Percentiles rank a stretch among this genome's conserved stretches.
These are phyloP conservation scores for Lasiommata megera DNA, from an alignment of 2,888 invertebrate genomes.

Conservation along the genomic window DNA sequence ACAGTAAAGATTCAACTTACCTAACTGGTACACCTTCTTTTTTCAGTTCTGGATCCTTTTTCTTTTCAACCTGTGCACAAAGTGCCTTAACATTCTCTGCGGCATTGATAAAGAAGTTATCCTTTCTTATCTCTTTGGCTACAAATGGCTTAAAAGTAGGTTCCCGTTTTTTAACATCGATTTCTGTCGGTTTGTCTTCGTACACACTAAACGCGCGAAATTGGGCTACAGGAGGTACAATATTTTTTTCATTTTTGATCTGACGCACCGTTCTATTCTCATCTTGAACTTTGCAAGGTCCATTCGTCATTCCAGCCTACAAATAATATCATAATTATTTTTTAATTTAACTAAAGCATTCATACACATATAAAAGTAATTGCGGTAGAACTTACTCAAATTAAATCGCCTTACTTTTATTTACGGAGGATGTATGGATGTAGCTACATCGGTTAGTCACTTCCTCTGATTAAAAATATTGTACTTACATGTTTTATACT, in stretches of 20 bases:
- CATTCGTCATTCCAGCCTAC: conserved; percentile 71
- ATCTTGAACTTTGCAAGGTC: conserved; percentile 72
- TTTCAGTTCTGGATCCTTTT: conserved; percentile 59
- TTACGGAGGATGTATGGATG: too few relatives aligned
- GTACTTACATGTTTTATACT: conserved; percentile 78
- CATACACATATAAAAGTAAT: too few relatives aligned
- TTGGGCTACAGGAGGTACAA: conserved; percentile 84
- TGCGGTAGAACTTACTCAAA: too few relatives aligned
- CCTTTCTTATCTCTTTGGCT: conserved; percentile 61
- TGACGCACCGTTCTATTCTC: conserved; percentile 70
- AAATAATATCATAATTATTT: conserved; percentile 22
- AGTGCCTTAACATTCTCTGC: conserved; percentile 60
- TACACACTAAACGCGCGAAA: conserved; percentile 89
- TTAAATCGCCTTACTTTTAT: too few relatives aligned
- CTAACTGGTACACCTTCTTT: conserved; percentile 52
- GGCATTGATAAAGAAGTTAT: conserved; percentile 57
- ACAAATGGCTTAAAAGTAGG: conserved; percentile 69
- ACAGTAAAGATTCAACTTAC: too few relatives aligned
- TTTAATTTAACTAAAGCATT: not conserved
- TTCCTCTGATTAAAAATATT: not conserved
- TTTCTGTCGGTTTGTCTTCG: conserved; percentile 82
- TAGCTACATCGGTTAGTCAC: too few relatives aligned
- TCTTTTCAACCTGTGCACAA: conserved; percentile 62
- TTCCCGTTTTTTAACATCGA: conserved; percentile 67
- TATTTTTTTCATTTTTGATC: conserved; percentile 75